Evolutionary conservation across 2,888 invertebrate genomes (phyloP), one percentile per base, ranked within the genome.

Genomic region (Thecophora atra): DNA sequence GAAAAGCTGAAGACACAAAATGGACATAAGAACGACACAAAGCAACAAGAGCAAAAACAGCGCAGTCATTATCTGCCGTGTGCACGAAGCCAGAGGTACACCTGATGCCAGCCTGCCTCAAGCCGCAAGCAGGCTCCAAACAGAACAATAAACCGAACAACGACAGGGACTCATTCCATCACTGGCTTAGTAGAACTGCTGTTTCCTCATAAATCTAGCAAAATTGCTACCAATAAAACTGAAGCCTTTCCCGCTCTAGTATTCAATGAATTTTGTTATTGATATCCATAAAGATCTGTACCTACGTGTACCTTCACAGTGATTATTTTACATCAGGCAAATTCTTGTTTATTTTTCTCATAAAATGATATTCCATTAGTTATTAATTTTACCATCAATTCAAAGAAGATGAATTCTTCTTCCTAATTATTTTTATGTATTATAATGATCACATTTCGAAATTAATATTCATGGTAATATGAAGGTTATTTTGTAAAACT

Each of bases 21-120:
- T 21, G 37, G 44, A 21, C 21, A 58, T 17, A 42, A 37, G 51
- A 28, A 42, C 15, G 37, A 28, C n/a, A 19, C 37, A 30, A 37
- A 37, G 51, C 54, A 56, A 56, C 21, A 58, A 11, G 19, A 21
- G 69, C 28, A 60, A 19, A 17, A 47, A 47, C 37, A 62, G 52
- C 52, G 56, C 37, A 70, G 26, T 21, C 63, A 70, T 70, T 70
- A 70, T 70, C 63, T 70, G 30, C 30, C 52, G 19, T 37, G 62
- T n/a, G 51, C 63, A 70, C 62, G 63, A 70, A 70, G 37, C 37
- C 37, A 37, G n/a, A n/a, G 37, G 51, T 51, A 62, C 70, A 70
- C 63, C 70, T 70, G 70, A 63, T 62, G 70, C 54, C 62, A 47
- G 26, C 3, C 62, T 37, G 19, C 30, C 13, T 19, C 56, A 47